Evolutionary conservation across 1,140 invertebrate species (phyloP).

Genomic region (Cydia splendana): DNA sequence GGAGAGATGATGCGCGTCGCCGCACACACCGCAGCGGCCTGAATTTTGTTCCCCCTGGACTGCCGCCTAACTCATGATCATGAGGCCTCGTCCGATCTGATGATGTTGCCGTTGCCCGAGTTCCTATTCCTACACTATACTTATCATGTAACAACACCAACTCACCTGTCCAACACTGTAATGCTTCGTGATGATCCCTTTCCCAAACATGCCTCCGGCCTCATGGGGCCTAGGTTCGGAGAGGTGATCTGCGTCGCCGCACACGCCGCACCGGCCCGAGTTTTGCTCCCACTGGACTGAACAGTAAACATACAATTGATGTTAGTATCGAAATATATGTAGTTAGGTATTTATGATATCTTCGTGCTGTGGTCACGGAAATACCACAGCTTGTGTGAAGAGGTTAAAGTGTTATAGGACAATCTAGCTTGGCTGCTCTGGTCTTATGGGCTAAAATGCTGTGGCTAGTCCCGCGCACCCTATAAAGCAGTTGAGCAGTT

Average conservation of each 20-base stretch:
- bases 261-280: conserved; percentile 91
- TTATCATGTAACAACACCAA: no score
- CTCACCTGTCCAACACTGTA: conserved; percentile 90
- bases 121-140: no score
- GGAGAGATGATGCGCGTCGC: conserved; percentile 88
- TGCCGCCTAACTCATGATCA: conserved; percentile 48
- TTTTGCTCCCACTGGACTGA: conserved; percentile 93
- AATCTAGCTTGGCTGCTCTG: no score
- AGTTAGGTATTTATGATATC: neutral
- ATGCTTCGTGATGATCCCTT: conserved; percentile 89
- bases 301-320: conserved; percentile 36
- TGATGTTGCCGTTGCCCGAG: neutral
- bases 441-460: no score
- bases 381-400: no score
- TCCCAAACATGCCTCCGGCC: conserved; percentile 91
- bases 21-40: conserved; percentile 93
- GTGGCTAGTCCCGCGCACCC: no score
- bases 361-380: no score
- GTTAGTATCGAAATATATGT: neutral
- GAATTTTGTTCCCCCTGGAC: conserved; percentile 92
- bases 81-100: neutral
- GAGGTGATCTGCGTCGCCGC: conserved; percentile 91
- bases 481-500: no score
- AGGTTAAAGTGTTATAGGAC: no score
- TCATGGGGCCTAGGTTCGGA: conserved; percentile 90